Evolutionary conservation across 2,113 vertebrate species (phyloP).

Genomic region (Sakesphorus luctuosus): DNA sequence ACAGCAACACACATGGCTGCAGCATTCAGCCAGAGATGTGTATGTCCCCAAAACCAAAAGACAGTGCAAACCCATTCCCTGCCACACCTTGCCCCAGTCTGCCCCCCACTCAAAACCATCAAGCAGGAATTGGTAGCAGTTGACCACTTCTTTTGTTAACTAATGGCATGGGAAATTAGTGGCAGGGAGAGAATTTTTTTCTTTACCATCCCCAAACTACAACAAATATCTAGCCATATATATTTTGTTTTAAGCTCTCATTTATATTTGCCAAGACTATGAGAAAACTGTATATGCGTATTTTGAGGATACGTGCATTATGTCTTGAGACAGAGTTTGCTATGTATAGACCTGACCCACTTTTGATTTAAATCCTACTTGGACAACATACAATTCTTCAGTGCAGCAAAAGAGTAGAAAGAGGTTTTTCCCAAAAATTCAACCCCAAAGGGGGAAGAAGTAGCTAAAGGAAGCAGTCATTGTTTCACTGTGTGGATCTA

Average conservation of each 20-base stretch:
- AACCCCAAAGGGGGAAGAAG: neutral
- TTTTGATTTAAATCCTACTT: neutral
- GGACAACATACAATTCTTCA: neutral
- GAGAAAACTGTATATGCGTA: neutral
- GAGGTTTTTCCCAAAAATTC: neutral
- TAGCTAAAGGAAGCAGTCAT: neutral
- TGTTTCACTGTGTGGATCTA: neutral
- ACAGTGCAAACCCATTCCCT: too few species aligned
- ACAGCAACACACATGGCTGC: too few species aligned
- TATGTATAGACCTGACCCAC: rapidly evolving
- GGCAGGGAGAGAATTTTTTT: too few species aligned
- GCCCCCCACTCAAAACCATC: too few species aligned
- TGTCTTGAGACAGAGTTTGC: neutral
- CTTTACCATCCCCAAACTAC: too few species aligned
- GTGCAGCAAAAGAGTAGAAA: neutral
- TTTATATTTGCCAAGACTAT: neutral
- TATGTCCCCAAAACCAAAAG: too few species aligned
- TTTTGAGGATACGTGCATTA: neutral
- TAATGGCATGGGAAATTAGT: too few species aligned
- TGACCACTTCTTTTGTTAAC: too few species aligned
- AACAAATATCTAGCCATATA: neutral
- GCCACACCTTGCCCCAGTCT: too few species aligned
- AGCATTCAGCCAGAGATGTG: too few species aligned
- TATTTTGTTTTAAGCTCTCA: neutral
- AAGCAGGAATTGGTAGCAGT: too few species aligned